Percentiles rank a stretch among this genome's conserved stretches.
phyloP scores from a whole-genome alignment of 2,113 vertebrate species.

The Todiramphus chloris region DNA sequence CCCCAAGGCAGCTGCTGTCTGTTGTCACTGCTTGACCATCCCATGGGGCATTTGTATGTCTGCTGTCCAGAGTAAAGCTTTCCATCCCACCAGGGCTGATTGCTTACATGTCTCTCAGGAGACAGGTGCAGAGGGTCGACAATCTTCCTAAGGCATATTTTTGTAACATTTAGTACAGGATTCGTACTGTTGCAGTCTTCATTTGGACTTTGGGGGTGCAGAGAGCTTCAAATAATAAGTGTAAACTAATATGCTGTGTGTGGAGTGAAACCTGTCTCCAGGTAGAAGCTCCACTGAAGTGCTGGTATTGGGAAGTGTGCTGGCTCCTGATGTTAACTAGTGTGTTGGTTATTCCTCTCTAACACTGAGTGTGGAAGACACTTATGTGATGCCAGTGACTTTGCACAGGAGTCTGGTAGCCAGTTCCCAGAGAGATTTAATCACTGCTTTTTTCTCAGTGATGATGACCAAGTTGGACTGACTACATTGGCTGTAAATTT shows the following conservation, averaged over 20 bases:
- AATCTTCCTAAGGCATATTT: neutral
- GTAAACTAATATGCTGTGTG: neutral
- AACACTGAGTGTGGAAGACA: neutral
- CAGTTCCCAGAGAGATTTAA: neutral
- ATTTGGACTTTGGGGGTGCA: neutral
- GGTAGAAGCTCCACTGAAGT: neutral
- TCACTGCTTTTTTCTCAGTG: neutral
- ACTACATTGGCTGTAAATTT: neutral
- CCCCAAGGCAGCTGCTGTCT: neutral
- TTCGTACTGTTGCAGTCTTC: neutral
- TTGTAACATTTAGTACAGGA: neutral
- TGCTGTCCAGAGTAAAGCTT: neutral
- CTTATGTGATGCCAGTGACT: neutral
- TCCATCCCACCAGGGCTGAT: neutral
- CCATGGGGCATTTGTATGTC: neutral
- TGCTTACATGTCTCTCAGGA: neutral
- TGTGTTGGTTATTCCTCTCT: neutral
- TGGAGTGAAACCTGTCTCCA: neutral
- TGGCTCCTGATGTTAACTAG: neutral
- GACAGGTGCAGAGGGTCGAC: neutral
- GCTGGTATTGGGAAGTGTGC: neutral
- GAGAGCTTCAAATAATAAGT: neutral
- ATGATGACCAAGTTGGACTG: neutral
- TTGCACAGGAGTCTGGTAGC: neutral
- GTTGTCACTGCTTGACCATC: neutral